Percentiles rank a stretch among this genome's conserved stretches.
These are phyloP conservation scores for Pogonognathellus flavescens DNA, from an alignment of 1,140 invertebrate species.

Conservation along the genomic window DNA sequence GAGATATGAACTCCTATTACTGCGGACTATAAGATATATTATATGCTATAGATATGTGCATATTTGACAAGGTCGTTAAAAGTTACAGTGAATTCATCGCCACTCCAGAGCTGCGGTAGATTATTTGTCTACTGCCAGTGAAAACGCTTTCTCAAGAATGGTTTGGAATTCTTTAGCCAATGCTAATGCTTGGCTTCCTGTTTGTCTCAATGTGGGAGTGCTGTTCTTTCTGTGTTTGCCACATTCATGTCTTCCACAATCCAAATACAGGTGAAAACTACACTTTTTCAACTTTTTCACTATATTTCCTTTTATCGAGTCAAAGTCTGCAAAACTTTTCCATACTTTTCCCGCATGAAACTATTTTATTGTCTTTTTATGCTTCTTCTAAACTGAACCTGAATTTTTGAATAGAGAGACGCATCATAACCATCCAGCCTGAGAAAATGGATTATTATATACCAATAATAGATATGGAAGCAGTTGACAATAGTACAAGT, in stretches of 20 bases:
- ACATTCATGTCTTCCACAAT: constrained; percentile 65
- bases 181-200: constrained; percentile 64
- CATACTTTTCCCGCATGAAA: background rate
- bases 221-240: constrained; percentile 61
- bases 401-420: background rate
- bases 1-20: constrained; percentile 1
- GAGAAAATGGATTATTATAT: background rate
- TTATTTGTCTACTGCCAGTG: constrained; percentile 23
- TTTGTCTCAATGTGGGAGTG: constrained; percentile 63
- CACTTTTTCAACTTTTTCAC: constrained; percentile 12
- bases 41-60: constrained; percentile 2
- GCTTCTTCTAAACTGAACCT: background rate
- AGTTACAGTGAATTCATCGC: constrained; percentile 23
- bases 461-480: background rate
- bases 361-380: constrained; percentile 29
- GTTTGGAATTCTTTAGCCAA: constrained; percentile 56
- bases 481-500: no score
- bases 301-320: background rate
- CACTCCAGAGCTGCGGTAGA: background rate
- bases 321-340: constrained; percentile 13
- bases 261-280: constrained; percentile 65
- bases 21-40: background rate
- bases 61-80: constrained; percentile 28
- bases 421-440: no score
- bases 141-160: constrained; percentile 44